Evolutionary conservation across 2,797 vertebrate genomes (phyloP), one percentile per base, ranked within the genome.

Genomic region (Loriculus beryllinus): DNA sequence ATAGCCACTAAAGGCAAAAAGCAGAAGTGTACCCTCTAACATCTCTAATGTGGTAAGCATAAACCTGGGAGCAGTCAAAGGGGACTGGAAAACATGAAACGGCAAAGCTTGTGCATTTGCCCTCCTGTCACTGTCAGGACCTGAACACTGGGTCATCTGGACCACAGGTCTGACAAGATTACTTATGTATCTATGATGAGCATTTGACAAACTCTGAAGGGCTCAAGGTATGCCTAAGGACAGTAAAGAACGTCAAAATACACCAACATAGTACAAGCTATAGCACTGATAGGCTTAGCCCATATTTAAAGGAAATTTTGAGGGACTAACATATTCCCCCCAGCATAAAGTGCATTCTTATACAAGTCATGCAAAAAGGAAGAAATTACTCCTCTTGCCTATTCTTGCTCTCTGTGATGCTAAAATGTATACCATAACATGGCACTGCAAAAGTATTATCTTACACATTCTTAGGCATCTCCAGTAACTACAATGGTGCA

Each of bases 251-350:
- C 7, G n/a, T 75, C 40, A 43, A 35, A 87, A 76, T 47, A 60
- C 14, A 75, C 52, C 76, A 75, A 40, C 5, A 7, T 56, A 18
- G 31, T n/a, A 47, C 15, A 60, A 63, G 11, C 5, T 56, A 25
- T 6, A 75, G 31, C 20, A 71, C 6, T 21, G 26, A 16, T 18
- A 64, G 4, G 12, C 9, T 91, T 69, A 76, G 15, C 3, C 45
- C 37, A 7, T 23, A 68, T 84, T 81, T 40, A 12, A 56, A 31
- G 39, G n/a, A 63, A 37, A 72, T 80, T 37, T 47, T 48, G 51
- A 71, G 22, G 40, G 49, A 40, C 9, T 57, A 52, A 39, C 0
- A 0, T 33, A 69, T 17, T 17, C 23, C 10, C 8, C 17, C 11
- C 15, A 40, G 21, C 18, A 59, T 5, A 48, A 92, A 60, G 51